These are phyloP conservation scores for Zaprionus taronus DNA, from an alignment of 1,140 invertebrate species.

Conservation along the genomic window DNA sequence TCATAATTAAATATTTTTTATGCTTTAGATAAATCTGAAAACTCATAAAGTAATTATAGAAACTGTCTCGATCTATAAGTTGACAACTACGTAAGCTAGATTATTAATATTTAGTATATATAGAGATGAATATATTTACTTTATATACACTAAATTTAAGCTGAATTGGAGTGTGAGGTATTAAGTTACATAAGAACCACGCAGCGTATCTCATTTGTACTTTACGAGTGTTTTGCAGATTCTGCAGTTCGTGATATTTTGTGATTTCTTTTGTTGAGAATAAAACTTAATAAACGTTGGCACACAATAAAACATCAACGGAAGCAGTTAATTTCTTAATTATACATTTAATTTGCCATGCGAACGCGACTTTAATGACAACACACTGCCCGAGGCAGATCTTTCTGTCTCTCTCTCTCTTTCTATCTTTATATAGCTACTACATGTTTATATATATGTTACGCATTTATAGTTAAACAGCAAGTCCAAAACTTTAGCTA, in stretches of 20 bases:
- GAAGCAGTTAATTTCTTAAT: constrained; percentile 80
- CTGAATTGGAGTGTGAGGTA: too few species aligned
- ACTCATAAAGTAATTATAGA: constrained; percentile 5
- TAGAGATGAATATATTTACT: background rate
- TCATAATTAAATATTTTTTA: background rate
- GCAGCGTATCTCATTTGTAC: background rate
- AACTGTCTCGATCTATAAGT: background rate
- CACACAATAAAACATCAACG: constrained; percentile 73
- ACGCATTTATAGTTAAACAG: constrained; percentile 1
- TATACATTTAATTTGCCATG: constrained; percentile 75
- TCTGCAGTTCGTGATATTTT: constrained; percentile 7
- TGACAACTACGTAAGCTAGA: background rate
- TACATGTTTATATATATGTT: constrained; percentile 13
- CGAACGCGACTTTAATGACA: constrained; percentile 54
- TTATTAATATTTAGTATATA: background rate
- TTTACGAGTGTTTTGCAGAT: background rate
- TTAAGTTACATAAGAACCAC: background rate
- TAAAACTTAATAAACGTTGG: constrained; percentile 44
- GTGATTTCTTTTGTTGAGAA: constrained; percentile 51
- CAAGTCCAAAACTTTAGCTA: constrained; percentile 21
- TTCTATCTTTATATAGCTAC: background rate
- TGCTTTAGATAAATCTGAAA: background rate
- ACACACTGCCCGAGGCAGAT: constrained; percentile 25
- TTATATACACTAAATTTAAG: background rate
- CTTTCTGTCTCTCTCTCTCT: background rate